Evolutionary conservation across 1,140 invertebrate species (phyloP), one percentile per base, ranked within the genome.

Genomic region (Drosophila azteca): DNA sequence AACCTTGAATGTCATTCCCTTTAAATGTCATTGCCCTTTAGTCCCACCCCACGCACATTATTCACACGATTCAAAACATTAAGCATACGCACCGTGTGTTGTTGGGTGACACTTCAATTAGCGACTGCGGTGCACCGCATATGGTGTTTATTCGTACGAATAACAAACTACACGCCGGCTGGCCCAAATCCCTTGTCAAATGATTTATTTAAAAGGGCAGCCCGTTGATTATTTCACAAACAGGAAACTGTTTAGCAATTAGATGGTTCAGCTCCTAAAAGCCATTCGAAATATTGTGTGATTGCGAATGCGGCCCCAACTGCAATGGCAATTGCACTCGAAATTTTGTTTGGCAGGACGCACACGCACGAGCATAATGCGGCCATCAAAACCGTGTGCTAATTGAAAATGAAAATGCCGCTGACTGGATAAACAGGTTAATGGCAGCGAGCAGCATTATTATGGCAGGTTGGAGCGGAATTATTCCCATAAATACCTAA

Each of bases 211-310:
- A 66, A 70, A 70, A 79, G 79, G 51, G 49, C 64, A 43, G 68
- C 26, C 29, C 69, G 29, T 53, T 84, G 80, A 82, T 84, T 84
- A 79, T 84, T 79, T 61, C 58, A 39, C 43, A 52, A 63, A 64
- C 20, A 48, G 51, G 39, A 62, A 70, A 74, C 79, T 79, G 68
- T 76, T 81, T 84, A 52, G 80, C 70, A 84, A 84, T 83, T 79
- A 55, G 65, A 53, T 45, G 67, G 54, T 17, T 17, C n/a, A n/a
- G 4, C 2, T 4, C 35, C 35, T 13, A 39, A 39, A 13, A 39
- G 13, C 11, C 35, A 39, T 39, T 1, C 35, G 35, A 39, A 9
- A 39, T 39, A 39, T 39, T 13, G 35, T 39, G 11, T 69, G 64
- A 69, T 69, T 70, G 69, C 69, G 35, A 70, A 70, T 70, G 65